phyloP scores from a whole-genome alignment of 2,888 invertebrate genomes.

The Clivina fossor region DNA sequence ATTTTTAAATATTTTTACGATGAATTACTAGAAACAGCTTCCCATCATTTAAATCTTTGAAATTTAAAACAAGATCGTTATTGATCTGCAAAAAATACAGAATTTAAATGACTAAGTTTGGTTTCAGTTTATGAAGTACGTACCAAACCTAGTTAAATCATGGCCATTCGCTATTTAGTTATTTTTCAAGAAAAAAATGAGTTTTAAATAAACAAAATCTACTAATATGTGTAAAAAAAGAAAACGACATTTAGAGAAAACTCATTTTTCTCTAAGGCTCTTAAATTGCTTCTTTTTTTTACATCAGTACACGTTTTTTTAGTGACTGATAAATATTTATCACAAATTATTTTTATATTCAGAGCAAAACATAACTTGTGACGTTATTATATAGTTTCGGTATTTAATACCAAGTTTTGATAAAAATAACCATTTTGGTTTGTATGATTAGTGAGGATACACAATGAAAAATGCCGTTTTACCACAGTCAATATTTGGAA shows the following conservation, averaged over 20 bases:
- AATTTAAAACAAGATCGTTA: conserved; percentile 13
- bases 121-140: background rate
- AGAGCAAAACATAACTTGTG: conserved; percentile 1
- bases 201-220: conserved; percentile 5
- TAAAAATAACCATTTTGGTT: conserved; percentile 26
- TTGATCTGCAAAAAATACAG: background rate
- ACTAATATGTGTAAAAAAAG: conserved; percentile 14
- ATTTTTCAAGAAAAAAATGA: background rate
- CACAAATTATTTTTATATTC: conserved; percentile 7
- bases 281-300: conserved; percentile 25
- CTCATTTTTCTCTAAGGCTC: conserved; percentile 4
- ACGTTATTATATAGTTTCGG: conserved; percentile 1
- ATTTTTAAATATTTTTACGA: conserved; percentile 8
- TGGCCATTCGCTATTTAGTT: conserved; percentile 10
- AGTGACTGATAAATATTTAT: conserved; percentile 14
- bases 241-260: conserved; percentile 3
- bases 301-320: conserved; percentile 9
- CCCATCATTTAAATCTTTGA: no score
- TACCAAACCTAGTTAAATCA: conserved; percentile 1
- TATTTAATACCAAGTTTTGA: conserved; percentile 30
- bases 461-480: conserved; percentile 28
- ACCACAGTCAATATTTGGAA: conserved; percentile 30
- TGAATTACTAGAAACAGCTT: conserved; percentile 12
- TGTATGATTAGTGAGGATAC: conserved; percentile 20
- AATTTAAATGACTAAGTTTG: conserved; percentile 7